Evolutionary conservation across 2,113 vertebrate species (phyloP), one percentile per base, ranked within the genome.

Genomic region (Synodontis membranacea): DNA sequence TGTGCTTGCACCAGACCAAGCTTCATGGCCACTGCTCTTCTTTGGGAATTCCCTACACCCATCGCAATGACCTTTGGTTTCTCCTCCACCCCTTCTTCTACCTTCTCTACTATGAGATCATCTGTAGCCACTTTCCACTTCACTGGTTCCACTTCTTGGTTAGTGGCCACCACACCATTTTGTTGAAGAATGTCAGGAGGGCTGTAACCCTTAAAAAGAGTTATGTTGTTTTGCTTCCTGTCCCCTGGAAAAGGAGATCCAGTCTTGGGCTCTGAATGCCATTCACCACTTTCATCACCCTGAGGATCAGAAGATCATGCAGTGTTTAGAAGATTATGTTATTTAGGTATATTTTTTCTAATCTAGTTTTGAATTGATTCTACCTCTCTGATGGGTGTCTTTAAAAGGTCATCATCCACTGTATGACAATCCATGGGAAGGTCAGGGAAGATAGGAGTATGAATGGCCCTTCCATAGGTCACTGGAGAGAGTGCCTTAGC

Each of bases 141-240:
- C 58, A 66, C 48, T 79, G 72, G 23, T 21, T 86, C 84, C 68
- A 68, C 84, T 64, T 93, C 85, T 68, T 76, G 74, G 46, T 37
- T 60, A 7, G 80, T 34, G 42, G 80, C 86, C 86, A 10, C 85
- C 89, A 78, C 84, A 44, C 74, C 83, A 76, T 89, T 93, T 87
- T 95, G 95, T n/a, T 93, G 95, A 74, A 97, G 93, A 89, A 98
- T 96, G 88, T 97, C 97, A 11, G 95, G 95, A 14, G 96, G 93
- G 39, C 89, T 93, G 50, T 86, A 95, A 0, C 60, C 88, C 1
- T 93, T 91, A 5, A 91, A 88, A 3, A 89, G 91, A 11, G 66
- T 37, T 9, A 90, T 74, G n/a, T 87, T 89, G 23, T 91, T 89
- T 1, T 3, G 75, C 50, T 90, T 92, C 79, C 34, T 94, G 87